phyloP scores from a whole-genome alignment of 2,888 invertebrate genomes.

The Thera obeliscata region DNA sequence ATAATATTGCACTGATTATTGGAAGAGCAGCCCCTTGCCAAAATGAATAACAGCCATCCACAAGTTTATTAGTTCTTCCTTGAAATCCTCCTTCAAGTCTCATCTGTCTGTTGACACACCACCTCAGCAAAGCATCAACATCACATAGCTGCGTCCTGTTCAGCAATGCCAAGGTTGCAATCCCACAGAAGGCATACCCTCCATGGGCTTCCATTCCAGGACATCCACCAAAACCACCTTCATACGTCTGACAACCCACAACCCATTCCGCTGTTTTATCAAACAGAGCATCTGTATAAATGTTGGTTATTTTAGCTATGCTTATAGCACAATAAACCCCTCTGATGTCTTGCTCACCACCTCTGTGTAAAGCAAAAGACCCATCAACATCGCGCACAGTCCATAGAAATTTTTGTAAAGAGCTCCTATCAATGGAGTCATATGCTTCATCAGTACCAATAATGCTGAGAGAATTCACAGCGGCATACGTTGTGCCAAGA shows the following conservation, averaged over 20 bases:
- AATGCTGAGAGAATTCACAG: conserved; percentile 95
- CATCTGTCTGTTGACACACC: conserved; percentile 97
- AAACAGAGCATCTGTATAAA: conserved; percentile 90
- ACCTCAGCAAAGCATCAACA: conserved; percentile 90
- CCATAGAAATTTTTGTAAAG: conserved; percentile 90
- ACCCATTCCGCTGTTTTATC: conserved; percentile 96
- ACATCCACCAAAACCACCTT: conserved; percentile 98
- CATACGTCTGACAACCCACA: conserved; percentile 97
- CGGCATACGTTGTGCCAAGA: conserved; percentile 98
- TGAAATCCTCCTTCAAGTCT: conserved; percentile 97
- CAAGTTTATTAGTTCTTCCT: conserved; percentile 98
- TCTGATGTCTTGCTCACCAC: conserved; percentile 97
- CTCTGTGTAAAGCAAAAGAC: conserved; percentile 95
- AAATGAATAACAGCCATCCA: conserved; percentile 99
- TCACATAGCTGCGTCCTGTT: conserved; percentile 90
- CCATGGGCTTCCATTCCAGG: conserved; percentile 98
- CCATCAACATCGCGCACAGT: conserved; percentile 92
- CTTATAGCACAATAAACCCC: conserved; percentile 98
- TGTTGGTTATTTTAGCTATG: conserved; percentile 93
- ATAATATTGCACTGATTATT: conserved; percentile 90
- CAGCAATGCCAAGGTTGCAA: conserved; percentile 94
- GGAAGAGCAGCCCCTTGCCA: conserved; percentile 99
- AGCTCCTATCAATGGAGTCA: conserved; percentile 91
- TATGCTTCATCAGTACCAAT: conserved; percentile 95
- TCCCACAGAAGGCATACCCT: conserved; percentile 99